Percentiles rank a stretch among this genome's conserved stretches.
Conservation (phyloP, 2,113 vertebrate species). For the Hoplias malabaricus region DNA sequence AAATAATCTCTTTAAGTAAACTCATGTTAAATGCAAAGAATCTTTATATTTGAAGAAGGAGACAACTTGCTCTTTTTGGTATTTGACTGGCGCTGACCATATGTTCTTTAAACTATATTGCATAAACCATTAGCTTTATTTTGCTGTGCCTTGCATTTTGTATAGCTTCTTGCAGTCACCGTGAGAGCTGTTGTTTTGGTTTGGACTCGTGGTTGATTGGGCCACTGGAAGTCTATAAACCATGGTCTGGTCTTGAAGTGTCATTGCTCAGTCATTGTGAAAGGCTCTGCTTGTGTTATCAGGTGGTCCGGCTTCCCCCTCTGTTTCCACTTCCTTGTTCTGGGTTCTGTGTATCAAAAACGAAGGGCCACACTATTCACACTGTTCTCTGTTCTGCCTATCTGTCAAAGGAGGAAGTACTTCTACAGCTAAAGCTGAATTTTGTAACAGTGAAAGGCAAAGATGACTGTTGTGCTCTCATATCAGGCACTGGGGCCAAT, state of each 20-base stretch:
- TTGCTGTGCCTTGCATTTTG: neutral
- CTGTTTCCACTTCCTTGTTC: slow-evolving; percentile 75
- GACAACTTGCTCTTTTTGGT: neutral
- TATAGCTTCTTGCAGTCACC: neutral
- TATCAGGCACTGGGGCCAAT: neutral
- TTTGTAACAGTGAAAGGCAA: neutral
- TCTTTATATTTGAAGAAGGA: too few relatives aligned
- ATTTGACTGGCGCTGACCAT: too few relatives aligned
- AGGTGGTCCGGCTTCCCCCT: slow-evolving; percentile 71
- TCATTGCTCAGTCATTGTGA: slow-evolving; percentile 34
- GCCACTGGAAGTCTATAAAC: neutral
- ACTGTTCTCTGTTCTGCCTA: slow-evolving; percentile 8
- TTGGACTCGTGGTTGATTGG: neutral
- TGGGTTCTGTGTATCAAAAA: slow-evolving; percentile 52
- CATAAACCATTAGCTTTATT: too few relatives aligned
- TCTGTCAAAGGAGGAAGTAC: slow-evolving; percentile 45
- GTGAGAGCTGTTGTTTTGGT: slow-evolving; percentile 2
- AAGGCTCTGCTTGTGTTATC: slow-evolving; percentile 65
- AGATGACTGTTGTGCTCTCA: neutral
- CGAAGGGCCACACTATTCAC: slow-evolving; percentile 25
- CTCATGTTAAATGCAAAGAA: too few relatives aligned
- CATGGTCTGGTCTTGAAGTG: neutral
- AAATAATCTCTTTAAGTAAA: too few relatives aligned
- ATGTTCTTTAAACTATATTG: too few relatives aligned
- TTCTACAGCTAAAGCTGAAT: slow-evolving; percentile 1